Conservation (phyloP, 2,797 vertebrate genomes). For the Tenualosa thibaudeaui region DNA sequence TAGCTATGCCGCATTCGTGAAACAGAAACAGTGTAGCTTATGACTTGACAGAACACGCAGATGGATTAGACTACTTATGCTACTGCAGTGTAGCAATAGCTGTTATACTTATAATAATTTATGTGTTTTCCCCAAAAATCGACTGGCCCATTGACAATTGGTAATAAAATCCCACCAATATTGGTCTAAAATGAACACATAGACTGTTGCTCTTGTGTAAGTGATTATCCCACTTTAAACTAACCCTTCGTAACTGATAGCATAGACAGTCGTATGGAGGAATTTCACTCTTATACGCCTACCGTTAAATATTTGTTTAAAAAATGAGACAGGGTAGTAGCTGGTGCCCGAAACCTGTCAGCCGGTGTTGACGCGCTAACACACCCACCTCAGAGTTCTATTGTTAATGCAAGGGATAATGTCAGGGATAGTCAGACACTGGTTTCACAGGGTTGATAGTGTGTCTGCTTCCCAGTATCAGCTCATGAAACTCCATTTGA, state of each 20-base stretch:
- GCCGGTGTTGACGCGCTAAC: conserved; percentile 42
- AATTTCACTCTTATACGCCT: neutral
- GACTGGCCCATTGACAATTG: neutral
- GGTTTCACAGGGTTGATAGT: neutral
- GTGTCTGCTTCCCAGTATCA: neutral
- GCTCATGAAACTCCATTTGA: neutral
- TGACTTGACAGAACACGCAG: neutral
- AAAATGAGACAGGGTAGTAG: conserved; percentile 20
- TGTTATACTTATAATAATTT: neutral
- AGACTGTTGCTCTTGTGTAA: neutral
- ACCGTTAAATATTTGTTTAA: conserved; percentile 23
- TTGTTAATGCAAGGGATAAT: conserved; percentile 37
- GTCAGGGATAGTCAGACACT: neutral
- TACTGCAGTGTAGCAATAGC: neutral
- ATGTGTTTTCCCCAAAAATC: neutral
- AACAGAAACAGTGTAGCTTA: neutral
- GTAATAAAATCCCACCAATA: neutral
- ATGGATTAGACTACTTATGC: neutral
- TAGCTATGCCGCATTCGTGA: conserved; percentile 7
- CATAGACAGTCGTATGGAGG: neutral
- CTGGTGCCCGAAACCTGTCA: conserved; percentile 34
- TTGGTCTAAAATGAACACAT: neutral
- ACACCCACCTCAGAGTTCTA: conserved; percentile 40
- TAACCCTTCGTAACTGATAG: neutral
- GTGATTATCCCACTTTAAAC: neutral